Conservation (phyloP, 2,888 invertebrate species). For the Macaria notata region DNA sequence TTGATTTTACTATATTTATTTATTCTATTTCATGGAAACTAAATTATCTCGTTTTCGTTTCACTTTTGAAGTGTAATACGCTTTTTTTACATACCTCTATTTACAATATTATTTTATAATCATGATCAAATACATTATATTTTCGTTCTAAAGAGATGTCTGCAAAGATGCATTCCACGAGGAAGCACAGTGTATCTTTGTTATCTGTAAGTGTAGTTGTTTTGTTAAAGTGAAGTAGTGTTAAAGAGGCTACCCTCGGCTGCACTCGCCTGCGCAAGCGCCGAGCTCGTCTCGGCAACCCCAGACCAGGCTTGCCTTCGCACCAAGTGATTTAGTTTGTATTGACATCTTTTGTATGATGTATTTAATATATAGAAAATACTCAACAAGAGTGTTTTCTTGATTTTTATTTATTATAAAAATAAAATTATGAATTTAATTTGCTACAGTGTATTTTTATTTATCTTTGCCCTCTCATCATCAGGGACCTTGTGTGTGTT, state of each 20-base stretch:
- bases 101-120: constrained; percentile 75
- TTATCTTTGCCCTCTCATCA: constrained; percentile 11
- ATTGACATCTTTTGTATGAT: constrained; percentile 82
- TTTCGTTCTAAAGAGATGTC: constrained; percentile 64
- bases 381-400: constrained; percentile 77
- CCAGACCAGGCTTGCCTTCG: constrained; percentile 79
- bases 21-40: constrained; percentile 67
- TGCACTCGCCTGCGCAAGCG: constrained; percentile 71
- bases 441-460: constrained; percentile 68
- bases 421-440: constrained; percentile 82
- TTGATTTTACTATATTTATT: constrained; percentile 76
- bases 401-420: constrained; percentile 81
- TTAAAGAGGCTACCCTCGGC: constrained; percentile 77
- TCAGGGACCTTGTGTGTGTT: no score
- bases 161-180: constrained; percentile 72
- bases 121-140: constrained; percentile 76
- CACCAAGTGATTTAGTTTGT: constrained; percentile 83
- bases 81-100: constrained; percentile 78
- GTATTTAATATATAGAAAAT: constrained; percentile 79
- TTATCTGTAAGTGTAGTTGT: constrained; percentile 66
- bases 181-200: constrained; percentile 71
- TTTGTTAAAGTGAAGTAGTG: constrained; percentile 61
- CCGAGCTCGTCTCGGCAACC: constrained; percentile 55
- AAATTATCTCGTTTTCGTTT: constrained; percentile 71
- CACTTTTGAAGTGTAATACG: constrained; percentile 78